These are phyloP conservation scores for Diarsia dahlii DNA, from an alignment of 2,888 invertebrate species.

Conservation along the genomic window DNA sequence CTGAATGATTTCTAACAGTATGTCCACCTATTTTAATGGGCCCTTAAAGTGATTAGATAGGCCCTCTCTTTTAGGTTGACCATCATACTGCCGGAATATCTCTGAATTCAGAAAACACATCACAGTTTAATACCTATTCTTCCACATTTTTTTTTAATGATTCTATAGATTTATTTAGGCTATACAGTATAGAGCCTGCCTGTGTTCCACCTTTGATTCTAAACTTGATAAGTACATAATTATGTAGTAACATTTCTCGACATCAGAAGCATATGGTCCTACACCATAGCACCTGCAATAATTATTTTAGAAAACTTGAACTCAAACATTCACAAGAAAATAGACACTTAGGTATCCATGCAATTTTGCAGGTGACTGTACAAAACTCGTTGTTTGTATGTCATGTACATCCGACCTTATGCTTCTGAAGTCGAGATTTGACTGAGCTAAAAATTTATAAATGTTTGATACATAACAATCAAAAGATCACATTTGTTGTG, in stretches of 20 bases:
- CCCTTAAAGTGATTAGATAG: too few relatives aligned
- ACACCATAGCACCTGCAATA: too few relatives aligned
- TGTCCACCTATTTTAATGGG: too few relatives aligned
- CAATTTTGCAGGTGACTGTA: too few relatives aligned
- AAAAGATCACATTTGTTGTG: slow-evolving; percentile 12
- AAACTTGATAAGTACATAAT: slow-evolving; percentile 16
- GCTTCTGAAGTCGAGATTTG: background rate
- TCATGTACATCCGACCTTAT: too few relatives aligned
- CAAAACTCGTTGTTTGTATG: too few relatives aligned
- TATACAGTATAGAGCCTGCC: background rate
- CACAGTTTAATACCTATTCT: background rate
- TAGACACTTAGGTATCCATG: too few relatives aligned
- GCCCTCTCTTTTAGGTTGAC: background rate
- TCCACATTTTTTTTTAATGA: background rate
- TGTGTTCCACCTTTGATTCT: slow-evolving; percentile 10
- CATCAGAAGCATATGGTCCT: too few relatives aligned
- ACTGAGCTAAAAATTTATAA: slow-evolving; percentile 5
- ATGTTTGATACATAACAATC: background rate
- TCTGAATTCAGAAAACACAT: slow-evolving; percentile 1
- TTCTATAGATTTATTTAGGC: background rate
- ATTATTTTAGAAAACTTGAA: too few relatives aligned
- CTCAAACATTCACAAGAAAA: too few relatives aligned
- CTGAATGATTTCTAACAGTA: too few relatives aligned
- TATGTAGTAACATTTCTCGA: background rate
- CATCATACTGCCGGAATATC: background rate